Conservation (phyloP, 2,797 vertebrate genomes). For the Sebastes flavidus region DNA sequence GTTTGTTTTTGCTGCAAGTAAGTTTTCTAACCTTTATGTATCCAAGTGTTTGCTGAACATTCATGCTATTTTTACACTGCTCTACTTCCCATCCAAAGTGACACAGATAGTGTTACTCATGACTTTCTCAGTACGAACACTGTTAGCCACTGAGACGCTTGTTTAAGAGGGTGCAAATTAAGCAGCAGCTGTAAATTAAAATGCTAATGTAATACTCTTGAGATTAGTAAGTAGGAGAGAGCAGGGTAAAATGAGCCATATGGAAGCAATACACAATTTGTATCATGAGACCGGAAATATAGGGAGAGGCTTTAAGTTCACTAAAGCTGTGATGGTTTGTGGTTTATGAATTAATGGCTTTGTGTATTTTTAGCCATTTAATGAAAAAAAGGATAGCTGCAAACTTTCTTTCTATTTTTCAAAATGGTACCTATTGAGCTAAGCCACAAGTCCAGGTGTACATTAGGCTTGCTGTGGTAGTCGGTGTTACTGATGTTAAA, state of each 20-base stretch:
- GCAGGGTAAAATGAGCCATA: not conserved
- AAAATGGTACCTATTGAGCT: not conserved
- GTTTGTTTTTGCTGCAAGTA: not conserved
- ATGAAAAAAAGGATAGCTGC: not conserved
- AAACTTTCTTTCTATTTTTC: not conserved
- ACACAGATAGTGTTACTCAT: not conserved
- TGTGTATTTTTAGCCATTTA: not conserved
- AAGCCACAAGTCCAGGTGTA: not conserved
- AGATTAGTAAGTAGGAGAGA: not conserved
- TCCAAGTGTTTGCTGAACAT: not conserved
- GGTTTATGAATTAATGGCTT: not conserved
- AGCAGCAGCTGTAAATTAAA: conserved; percentile 24
- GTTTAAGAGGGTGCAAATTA: not conserved
- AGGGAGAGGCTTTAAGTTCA: not conserved
- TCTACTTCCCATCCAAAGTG: not conserved
- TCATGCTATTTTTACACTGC: not conserved
- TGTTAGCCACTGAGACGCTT: not conserved
- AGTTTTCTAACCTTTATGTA: not conserved
- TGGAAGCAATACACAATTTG: not conserved
- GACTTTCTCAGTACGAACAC: not conserved
- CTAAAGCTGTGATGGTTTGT: not conserved
- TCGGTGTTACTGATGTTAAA: too few species aligned
- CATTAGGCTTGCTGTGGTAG: too few species aligned
- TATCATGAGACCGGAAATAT: not conserved
- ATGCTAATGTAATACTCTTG: not conserved